phyloP scores from a whole-genome alignment of 2,888 invertebrate species.

The Odontothrips loti region DNA sequence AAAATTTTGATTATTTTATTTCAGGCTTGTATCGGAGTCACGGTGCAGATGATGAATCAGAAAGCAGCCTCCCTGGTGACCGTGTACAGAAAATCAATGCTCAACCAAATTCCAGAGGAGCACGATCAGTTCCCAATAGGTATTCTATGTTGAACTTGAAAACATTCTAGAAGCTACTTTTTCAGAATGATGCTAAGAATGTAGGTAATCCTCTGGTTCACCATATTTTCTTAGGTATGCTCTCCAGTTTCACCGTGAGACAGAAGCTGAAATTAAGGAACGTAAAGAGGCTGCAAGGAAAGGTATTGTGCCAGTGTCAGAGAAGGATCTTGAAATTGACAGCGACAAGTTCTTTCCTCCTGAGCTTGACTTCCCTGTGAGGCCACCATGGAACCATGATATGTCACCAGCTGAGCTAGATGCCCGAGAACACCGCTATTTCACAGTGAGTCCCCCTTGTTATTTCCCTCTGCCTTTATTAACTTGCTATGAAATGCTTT shows the following conservation, averaged over 20 bases:
- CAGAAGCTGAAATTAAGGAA: constrained; percentile 63
- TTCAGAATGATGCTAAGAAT: background rate
- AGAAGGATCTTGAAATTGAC: constrained; percentile 64
- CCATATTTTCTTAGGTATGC: constrained; percentile 54
- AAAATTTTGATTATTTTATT: too few relatives aligned
- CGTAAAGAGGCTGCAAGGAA: constrained; percentile 64
- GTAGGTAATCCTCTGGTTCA: background rate
- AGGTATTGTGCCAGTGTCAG: constrained; percentile 53
- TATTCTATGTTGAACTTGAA: constrained; percentile 29
- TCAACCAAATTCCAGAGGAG: constrained; percentile 52
- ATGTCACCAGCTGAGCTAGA: constrained; percentile 70
- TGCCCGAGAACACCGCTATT: constrained; percentile 75
- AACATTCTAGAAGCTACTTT: background rate
- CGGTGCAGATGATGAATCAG: constrained; percentile 43
- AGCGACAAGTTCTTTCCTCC: constrained; percentile 62
- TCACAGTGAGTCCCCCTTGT: constrained; percentile 54
- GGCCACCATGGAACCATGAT: constrained; percentile 80
- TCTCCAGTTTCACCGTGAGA: constrained; percentile 77
- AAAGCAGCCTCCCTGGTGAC: constrained; percentile 36
- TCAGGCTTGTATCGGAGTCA: constrained; percentile 42
- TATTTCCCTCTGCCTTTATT: too few relatives aligned
- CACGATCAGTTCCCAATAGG: constrained; percentile 55
- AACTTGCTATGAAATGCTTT: background rate
- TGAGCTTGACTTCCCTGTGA: constrained; percentile 71
- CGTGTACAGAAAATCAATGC: constrained; percentile 59